These are phyloP conservation scores for Carassius gibelio DNA, from an alignment of 2,113 vertebrate genomes.

Conservation along the genomic window DNA sequence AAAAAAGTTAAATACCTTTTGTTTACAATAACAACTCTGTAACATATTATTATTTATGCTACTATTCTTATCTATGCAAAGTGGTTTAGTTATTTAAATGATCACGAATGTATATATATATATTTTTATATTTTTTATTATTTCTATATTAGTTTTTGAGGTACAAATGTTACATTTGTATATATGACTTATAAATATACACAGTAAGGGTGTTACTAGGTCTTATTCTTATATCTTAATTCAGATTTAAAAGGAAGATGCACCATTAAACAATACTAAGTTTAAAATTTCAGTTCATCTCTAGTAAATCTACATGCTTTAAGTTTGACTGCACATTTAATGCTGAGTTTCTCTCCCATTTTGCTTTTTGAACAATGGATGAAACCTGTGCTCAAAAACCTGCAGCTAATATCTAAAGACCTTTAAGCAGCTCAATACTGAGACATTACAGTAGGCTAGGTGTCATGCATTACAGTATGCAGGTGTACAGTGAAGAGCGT, in stretches of 20 bases:
- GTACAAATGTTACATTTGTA: not conserved
- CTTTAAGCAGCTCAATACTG: slow-evolving; percentile 1
- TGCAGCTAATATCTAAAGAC: not conserved
- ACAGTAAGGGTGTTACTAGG: too few relatives aligned
- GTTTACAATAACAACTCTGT: not conserved
- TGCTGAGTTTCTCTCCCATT: not conserved
- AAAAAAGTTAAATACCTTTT: too few relatives aligned
- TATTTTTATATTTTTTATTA: not conserved
- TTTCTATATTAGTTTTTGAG: not conserved
- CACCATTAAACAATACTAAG: too few relatives aligned
- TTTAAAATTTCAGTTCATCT: too few relatives aligned
- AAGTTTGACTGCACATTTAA: not conserved
- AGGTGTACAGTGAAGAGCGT: not conserved
- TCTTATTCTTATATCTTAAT: too few relatives aligned
- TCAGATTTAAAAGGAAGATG: too few relatives aligned
- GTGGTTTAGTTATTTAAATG: not conserved
- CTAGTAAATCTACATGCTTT: not conserved
- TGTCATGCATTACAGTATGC: slow-evolving; percentile 5
- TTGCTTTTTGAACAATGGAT: not conserved
- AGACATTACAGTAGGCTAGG: slow-evolving; percentile 1
- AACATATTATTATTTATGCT: too few relatives aligned
- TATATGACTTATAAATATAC: too few relatives aligned
- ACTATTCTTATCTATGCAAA: too few relatives aligned
- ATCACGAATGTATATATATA: not conserved
- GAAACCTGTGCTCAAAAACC: not conserved